Base-by-base conservation (phyloP, 2,888 invertebrate species). In the Calliscelio sp. region DNA sequence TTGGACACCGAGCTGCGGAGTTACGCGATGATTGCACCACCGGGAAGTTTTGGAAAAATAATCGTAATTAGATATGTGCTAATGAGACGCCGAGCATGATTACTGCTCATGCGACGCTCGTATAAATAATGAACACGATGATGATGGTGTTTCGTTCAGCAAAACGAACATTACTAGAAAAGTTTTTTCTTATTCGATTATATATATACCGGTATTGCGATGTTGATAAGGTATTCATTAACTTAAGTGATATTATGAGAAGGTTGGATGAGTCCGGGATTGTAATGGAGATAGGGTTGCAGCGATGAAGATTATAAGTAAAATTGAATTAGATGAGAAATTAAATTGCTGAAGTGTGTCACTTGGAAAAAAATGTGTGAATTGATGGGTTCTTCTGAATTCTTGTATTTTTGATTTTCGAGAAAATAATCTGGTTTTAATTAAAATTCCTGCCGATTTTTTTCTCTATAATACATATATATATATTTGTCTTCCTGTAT, bases 31-130 rank as follows among this genome's bases (percentile, higher is more conserved):
- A 80, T 80, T 74, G 51, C 75, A 68, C 22, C 65, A 46, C 73
- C 49, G 18, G 53, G 10, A 28, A 25, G 44, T 75, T 75, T 70
- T 16, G 66, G 49, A 75, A 79, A 80, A 84, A 84, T 79, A 51
- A 74, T 84, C 38, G 49, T 80, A 75, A 84, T 75, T 70, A 80
- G 70, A 80, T 79, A 65, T 51, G 70, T 71, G 84, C 63, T 80
- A 80, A 80, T 75, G 75, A 79, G 70, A 55, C 73, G 20, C 32
- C 25, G 49, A 75, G 32, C 35, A 51, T 73, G 70, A 79, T 74
- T 79, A 61, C 63, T 28, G 57, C 20, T 22, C 41, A 38, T 16
- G 24, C 35, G 53, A 18, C 32, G 28, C 22, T 35, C 70, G 38
- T 74, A 66, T 61, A 74, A 74, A 49, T 74, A 79, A 79, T 68